These are phyloP conservation scores for Tetramorium alpestre DNA, from an alignment of 1,140 invertebrate species.

Conservation along the genomic window DNA sequence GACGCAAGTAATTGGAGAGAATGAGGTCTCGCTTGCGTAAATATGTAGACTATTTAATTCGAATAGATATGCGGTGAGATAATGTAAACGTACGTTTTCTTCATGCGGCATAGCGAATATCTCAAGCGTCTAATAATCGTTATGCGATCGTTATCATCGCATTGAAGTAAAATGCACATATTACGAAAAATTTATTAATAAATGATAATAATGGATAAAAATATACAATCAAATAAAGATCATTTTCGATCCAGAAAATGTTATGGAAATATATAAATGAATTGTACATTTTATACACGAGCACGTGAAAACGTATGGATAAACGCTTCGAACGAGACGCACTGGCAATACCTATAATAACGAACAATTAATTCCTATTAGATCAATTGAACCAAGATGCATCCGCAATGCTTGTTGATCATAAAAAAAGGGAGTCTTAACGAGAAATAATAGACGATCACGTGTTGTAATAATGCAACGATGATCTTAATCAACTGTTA, in stretches of 20 bases:
- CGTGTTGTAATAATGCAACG: slow-evolving; percentile 3
- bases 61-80: not conserved
- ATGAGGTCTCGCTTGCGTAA: slow-evolving; percentile 3
- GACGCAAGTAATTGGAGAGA: not conserved
- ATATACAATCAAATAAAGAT: too few relatives aligned
- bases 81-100: not conserved
- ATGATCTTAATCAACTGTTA: slow-evolving; percentile 30
- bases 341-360: not conserved
- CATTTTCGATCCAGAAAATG: too few relatives aligned
- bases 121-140: slow-evolving; percentile 11
- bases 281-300: not conserved
- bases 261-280: too few relatives aligned
- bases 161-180: not conserved
- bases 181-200: not conserved
- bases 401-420: not conserved
- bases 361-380: slow-evolving; percentile 33
- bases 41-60: slow-evolving; percentile 12
- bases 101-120: not conserved
- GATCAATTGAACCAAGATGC: slow-evolving; percentile 7
- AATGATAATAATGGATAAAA: not conserved
- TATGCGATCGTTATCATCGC: not conserved
- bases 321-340: not conserved
- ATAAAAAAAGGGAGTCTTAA: slow-evolving; percentile 30
- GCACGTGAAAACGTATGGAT: not conserved
- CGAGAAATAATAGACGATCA: slow-evolving; percentile 8